Evolutionary conservation across 2,113 vertebrate genomes (phyloP).

Genomic region (Larimichthys crocea): DNA sequence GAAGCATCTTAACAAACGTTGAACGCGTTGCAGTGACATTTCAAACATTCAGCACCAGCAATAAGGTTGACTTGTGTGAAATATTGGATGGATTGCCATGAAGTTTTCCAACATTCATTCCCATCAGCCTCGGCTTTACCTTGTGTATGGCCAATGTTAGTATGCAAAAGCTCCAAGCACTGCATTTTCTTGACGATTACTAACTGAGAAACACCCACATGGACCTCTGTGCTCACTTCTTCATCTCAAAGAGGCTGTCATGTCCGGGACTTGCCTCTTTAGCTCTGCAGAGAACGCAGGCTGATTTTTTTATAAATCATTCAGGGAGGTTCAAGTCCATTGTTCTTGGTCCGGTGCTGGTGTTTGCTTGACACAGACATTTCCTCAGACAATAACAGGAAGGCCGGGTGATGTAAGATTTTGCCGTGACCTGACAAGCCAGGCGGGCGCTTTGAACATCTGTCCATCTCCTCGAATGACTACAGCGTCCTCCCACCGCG

Average conservation of each 20-base stretch:
- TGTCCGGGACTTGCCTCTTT: neutral
- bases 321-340: constrained; percentile 35
- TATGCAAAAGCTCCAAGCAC: neutral
- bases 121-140: neutral
- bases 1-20: too few relatives aligned
- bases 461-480: constrained; percentile 13
- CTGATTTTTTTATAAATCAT: neutral
- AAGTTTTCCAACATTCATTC: neutral
- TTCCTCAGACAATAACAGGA: constrained; percentile 72
- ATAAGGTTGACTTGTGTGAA: neutral
- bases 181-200: neutral
- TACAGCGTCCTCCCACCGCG: constrained; percentile 25
- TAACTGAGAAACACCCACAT: too few relatives aligned
- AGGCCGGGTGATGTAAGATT: constrained; percentile 55
- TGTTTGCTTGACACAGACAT: constrained; percentile 42
- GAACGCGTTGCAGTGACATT: too few relatives aligned
- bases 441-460: constrained; percentile 42
- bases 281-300: constrained; percentile 1
- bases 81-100: neutral
- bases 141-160: neutral
- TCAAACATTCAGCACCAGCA: too few relatives aligned
- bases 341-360: constrained; percentile 28
- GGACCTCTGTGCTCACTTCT: neutral
- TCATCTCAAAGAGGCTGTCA: neutral
- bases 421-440: constrained; percentile 51